A percentile compares a stretch with the other conserved stretches of the same genome.
Evolutionary conservation across 2,113 vertebrate species (phyloP).

Genomic region (Picathartes gymnocephalus): DNA sequence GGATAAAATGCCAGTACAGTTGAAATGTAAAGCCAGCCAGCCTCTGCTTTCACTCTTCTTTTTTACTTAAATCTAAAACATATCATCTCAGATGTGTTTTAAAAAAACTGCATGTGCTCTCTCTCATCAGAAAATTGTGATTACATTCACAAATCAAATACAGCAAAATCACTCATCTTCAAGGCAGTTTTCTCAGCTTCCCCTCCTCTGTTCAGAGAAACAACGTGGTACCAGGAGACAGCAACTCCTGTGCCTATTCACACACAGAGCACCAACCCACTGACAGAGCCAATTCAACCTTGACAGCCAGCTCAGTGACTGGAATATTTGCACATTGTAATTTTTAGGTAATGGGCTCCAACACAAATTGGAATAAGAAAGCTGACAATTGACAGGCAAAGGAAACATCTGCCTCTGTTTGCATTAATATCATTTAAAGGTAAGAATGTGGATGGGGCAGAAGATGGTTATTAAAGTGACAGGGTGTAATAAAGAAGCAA

Average conservation of each 20-base stretch:
- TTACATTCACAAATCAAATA: conserved; percentile 29
- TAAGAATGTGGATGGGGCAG: conserved; percentile 38
- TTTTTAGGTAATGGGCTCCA: conserved; percentile 64
- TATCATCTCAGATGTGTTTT: neutral
- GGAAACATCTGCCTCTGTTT: conserved; percentile 67
- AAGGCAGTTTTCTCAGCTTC: conserved; percentile 17
- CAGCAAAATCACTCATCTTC: conserved; percentile 31
- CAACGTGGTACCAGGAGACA: neutral
- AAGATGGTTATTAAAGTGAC: conserved; percentile 65
- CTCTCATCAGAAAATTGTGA: conserved; percentile 21
- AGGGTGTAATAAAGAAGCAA: conserved; percentile 34
- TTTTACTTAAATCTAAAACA: neutral
- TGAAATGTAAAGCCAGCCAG: neutral
- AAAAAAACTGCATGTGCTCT: neutral
- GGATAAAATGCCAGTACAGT: neutral
- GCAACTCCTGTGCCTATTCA: conserved; percentile 15
- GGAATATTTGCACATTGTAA: conserved; percentile 49
- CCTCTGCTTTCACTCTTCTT: neutral
- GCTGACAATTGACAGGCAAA: conserved; percentile 61
- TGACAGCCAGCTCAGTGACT: conserved; percentile 46
- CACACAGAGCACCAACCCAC: neutral
- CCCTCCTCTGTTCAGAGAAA: conserved; percentile 2
- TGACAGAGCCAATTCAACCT: conserved; percentile 36
- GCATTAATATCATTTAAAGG: conserved; percentile 43
- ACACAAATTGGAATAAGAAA: conserved; percentile 54